phyloP scores from a whole-genome alignment of 2,113 vertebrate genomes.

The Cariama cristata region DNA sequence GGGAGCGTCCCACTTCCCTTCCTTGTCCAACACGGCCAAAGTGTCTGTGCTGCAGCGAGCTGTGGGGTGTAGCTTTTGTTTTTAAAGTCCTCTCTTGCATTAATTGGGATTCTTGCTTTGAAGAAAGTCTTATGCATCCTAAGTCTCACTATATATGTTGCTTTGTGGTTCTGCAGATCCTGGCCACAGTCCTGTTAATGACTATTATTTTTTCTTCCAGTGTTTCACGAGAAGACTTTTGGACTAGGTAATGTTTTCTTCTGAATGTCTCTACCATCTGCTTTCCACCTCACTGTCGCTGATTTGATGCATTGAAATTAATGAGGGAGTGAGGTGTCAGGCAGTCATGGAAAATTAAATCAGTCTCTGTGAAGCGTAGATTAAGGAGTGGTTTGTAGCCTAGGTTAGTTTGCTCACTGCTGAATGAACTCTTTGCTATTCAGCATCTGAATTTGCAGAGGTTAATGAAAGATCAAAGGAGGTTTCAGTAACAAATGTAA shows the following conservation, averaged over 20 bases:
- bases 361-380: background rate
- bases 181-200: slow-evolving; percentile 5
- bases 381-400: slow-evolving; percentile 36
- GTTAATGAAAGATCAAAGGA: slow-evolving; percentile 30
- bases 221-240: background rate
- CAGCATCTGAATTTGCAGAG: slow-evolving; percentile 16
- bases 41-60: background rate
- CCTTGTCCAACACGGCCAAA: background rate
- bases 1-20: background rate
- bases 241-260: background rate
- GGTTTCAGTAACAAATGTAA: background rate
- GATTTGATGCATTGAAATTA: slow-evolving; percentile 20
- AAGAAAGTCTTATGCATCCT: background rate
- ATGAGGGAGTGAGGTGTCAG: slow-evolving; percentile 5
- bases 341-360: slow-evolving; percentile 34
- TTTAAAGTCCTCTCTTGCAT: background rate
- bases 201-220: background rate
- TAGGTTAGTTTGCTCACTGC: background rate
- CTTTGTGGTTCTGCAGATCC: slow-evolving; percentile 42
- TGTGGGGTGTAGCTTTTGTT: slow-evolving; percentile 17
- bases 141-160: background rate
- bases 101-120: slow-evolving; percentile 60
- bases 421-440: background rate
- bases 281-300: background rate
- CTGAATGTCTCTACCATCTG: background rate